These are phyloP conservation scores for Drosophila orosa DNA, from an alignment of 1,140 invertebrate species.

Conservation along the genomic window DNA sequence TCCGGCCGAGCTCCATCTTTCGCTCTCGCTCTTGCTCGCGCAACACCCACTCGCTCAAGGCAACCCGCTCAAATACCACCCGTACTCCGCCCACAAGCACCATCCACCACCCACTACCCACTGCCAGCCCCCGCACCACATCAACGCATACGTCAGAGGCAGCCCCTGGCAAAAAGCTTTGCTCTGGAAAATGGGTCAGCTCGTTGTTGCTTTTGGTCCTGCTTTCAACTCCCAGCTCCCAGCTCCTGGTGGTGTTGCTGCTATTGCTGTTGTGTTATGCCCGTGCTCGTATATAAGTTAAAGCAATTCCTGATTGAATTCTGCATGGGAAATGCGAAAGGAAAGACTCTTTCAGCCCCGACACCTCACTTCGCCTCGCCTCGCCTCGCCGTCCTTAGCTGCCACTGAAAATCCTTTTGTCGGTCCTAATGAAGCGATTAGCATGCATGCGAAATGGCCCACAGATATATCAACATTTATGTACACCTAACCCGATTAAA, in stretches of 20 bases:
- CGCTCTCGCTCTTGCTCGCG: not conserved
- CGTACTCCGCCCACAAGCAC: not conserved
- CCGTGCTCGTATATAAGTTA: slow-evolving; percentile 37
- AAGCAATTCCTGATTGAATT: slow-evolving; percentile 72
- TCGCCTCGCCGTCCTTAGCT: slow-evolving; percentile 8
- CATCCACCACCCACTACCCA: not conserved
- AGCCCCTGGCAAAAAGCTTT: slow-evolving; percentile 79
- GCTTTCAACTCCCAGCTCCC: slow-evolving; percentile 8
- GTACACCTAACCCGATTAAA: slow-evolving; percentile 38
- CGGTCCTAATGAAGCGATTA: slow-evolving; percentile 77
- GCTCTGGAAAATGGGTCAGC: slow-evolving; percentile 71
- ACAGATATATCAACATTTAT: slow-evolving; percentile 33
- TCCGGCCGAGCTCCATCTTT: not conserved
- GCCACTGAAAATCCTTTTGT: slow-evolving; percentile 25
- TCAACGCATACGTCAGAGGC: slow-evolving; percentile 71
- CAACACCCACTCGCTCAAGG: slow-evolving; percentile 8
- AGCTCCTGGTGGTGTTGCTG: slow-evolving; percentile 29
- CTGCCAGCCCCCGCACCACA: slow-evolving; percentile 1
- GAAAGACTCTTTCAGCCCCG: not conserved
- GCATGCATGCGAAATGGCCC: slow-evolving; percentile 61
- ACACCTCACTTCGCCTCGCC: slow-evolving; percentile 13
- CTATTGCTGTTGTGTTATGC: slow-evolving; percentile 44
- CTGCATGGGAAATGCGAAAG: slow-evolving; percentile 73
- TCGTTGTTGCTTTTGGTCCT: slow-evolving; percentile 42
- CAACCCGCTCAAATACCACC: slow-evolving; percentile 8